Base-by-base conservation (phyloP, 2,888 invertebrate genomes). In the Drosophila stalkeri region DNA sequence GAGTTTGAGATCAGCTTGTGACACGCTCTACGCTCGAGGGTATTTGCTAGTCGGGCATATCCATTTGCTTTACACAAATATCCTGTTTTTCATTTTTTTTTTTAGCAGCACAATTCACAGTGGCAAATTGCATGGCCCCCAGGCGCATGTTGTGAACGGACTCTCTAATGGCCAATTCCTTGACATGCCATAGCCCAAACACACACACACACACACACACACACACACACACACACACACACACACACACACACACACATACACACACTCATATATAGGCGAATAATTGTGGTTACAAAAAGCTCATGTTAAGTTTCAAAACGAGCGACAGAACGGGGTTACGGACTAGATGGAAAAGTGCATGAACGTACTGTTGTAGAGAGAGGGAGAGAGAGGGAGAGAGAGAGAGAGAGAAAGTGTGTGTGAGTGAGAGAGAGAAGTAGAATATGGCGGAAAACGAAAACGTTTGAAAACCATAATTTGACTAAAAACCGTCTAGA, bases 401-500 rank as follows among this genome's bases (percentile, higher is more conserved):
- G 5, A 12, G 6, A 23, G 2, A 9, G 16, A 12, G 7, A 35
- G 20, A 7, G 20, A 39, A 0, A 39, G 6, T 14, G 18, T 1
- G n/a, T 23, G 12, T n/a, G n/a, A 14, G 11, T 3, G 23, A 23
- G 35, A 9, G 47, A 9, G 8, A 9, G 27, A 39, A 14, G 6
- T 27, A 18, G 18, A 14, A 18, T 18, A 5, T 7, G 46, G 9
- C 23, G 47, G 47, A 60, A 39, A 60, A 47, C 12, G 33, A 23
- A 18, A 60, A 74, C 82, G 81, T 73, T 81, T 81, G 82, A 85
- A 86, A 85, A 76, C 87, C 86, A 86, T 89, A 89, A 86, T 86
- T 86, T 86, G 86, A 80, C 81, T 89, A 86, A 86, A 86, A 89
- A 85, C 75, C 77, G 86, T 86, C 86, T 86, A 86, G 86, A 86